phyloP scores from a whole-genome alignment of 2,113 vertebrate genomes.

The Ailurus styani region DNA sequence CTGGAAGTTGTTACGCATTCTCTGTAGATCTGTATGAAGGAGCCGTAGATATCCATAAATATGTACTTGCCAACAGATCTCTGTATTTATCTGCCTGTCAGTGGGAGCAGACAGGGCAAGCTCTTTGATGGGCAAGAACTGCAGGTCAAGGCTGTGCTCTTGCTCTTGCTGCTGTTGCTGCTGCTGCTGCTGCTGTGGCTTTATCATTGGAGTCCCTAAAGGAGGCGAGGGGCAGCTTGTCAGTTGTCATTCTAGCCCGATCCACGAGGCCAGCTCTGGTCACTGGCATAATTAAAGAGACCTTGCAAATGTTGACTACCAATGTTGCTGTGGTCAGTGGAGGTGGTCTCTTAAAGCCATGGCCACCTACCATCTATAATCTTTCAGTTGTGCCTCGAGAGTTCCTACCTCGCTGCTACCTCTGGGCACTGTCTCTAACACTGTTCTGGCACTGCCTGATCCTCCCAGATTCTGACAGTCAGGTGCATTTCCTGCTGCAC shows the following conservation, averaged over 20 bases:
- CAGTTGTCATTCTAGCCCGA: neutral
- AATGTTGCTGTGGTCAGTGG: neutral
- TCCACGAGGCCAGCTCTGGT: neutral
- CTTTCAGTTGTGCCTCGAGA: neutral
- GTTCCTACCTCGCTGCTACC: neutral
- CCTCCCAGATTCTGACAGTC: neutral
- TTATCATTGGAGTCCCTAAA: neutral
- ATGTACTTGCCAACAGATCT: neutral
- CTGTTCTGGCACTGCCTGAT: neutral
- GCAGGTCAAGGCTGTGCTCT: neutral
- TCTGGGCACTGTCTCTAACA: neutral
- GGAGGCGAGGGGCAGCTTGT: neutral
- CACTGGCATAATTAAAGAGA: constrained; percentile 24
- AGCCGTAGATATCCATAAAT: constrained; percentile 1
- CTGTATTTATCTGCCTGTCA: neutral
- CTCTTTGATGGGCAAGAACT: constrained; percentile 12
- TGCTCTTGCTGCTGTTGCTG: neutral
- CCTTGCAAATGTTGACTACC: neutral
- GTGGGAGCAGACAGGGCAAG: neutral
- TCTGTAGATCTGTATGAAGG: neutral
- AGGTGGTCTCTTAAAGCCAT: neutral
- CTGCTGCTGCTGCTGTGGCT: neutral
- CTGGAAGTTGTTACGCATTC: neutral
- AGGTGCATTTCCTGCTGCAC: neutral
- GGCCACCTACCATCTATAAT: neutral